Base-by-base conservation (phyloP, 2,113 vertebrate species). In the Archocentrus centrarchus region DNA sequence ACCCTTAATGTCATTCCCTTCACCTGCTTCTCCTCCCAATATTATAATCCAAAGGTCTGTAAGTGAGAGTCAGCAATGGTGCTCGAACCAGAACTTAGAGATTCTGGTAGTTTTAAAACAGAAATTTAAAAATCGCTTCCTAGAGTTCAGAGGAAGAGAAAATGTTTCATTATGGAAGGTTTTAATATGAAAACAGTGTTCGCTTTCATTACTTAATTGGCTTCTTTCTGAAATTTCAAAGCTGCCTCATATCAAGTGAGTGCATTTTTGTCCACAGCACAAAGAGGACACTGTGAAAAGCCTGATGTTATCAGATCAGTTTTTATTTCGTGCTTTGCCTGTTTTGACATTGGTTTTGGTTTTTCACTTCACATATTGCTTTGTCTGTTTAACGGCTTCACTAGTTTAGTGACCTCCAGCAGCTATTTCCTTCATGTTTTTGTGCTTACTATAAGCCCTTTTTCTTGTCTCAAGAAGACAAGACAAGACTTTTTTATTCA, bases 101-200 rank as follows among this genome's bases (percentile, higher is more conserved):
- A 32, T 73, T 73, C 24, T 73, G 66, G 66, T 73, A 53, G 24
- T 70, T 70, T 24, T 32, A 70, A 50, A n/a, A 70, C 44, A 73
- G 20, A 73, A 73, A 11, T 15, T 30, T 70, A 70, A 30, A 73
- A 73, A 53, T 32, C 17, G 53, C 17, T 32, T 3, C 6, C 27
- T 73, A 27, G 44, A 53, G 66, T 50, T 73, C 66, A 73, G 17
- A 73, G 10, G 27, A 73, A 73, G 0, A 0, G 24, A 50, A 50
- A 70, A 53, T 39, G n/a, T 63, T 14, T 11, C 37, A 13, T 62
- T 37, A 37, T 63, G 20, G n/a, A 63, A 37, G 61, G 18, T 18
- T 63, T 39, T 13, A 63, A 37, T 53, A 47, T 47, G 11, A 47
- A 47, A 47, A 47, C 13, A 47, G 5, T 47, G 14, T 47, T 47